A percentile compares a stretch with the other conserved stretches of the same genome.
Evolutionary conservation across 2,888 invertebrate genomes (phyloP).

Genomic region (Cantharis lateralis): DNA sequence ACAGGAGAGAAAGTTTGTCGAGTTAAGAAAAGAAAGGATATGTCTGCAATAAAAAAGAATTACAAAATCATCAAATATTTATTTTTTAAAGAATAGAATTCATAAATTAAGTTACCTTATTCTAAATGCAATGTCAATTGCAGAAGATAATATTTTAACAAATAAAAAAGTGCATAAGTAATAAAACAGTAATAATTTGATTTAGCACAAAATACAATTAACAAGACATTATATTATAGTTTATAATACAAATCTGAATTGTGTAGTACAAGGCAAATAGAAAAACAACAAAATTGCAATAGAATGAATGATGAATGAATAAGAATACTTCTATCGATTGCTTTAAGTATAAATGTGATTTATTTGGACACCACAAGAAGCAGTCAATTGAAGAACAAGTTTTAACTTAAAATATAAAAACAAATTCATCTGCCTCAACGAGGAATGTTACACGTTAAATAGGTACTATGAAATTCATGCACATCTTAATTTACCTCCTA

Average conservation of each 20-base stretch:
- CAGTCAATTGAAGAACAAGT: not conserved
- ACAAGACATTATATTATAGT: constrained; percentile 31
- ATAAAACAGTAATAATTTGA: constrained; percentile 25
- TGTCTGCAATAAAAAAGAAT: not conserved
- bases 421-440: not conserved
- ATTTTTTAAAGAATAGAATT: constrained; percentile 41
- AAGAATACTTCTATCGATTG: not conserved
- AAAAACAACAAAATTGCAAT: not conserved
- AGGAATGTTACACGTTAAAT: not conserved
- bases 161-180: constrained; percentile 32
- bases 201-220: constrained; percentile 43
- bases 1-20: not conserved
- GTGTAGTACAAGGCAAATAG: not conserved
- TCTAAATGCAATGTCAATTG: constrained; percentile 46
- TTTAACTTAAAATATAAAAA: not conserved
- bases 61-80: constrained; percentile 11
- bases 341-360: not conserved
- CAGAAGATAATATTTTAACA: constrained; percentile 42
- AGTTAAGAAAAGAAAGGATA: not conserved
- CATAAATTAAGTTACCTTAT: constrained; percentile 46
- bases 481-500: not conserved
- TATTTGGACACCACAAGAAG: not conserved
- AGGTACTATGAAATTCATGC: constrained; percentile 4
- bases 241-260: constrained; percentile 4
- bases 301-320: not conserved